Base-by-base conservation (phyloP, 2,797 vertebrate species). In the Varecia variegata region DNA sequence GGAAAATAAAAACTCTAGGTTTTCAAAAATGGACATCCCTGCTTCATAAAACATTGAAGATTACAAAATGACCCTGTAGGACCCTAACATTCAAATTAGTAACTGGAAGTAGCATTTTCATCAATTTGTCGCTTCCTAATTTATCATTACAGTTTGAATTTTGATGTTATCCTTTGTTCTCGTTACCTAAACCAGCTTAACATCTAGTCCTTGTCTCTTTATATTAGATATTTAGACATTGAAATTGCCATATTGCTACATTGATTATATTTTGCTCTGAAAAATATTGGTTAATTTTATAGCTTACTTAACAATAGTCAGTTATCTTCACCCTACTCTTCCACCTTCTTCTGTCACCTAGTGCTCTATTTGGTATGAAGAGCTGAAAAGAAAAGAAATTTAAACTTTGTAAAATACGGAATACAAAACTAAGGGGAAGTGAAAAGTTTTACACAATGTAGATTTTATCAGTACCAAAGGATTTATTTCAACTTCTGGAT, bases 401-500 rank as follows among this genome's bases (percentile, higher is more conserved):
- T 79, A 94, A 91, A 20, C 10, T 47, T 74, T 17, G 58, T 79
- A 76, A 96, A 94, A 82, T 65, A 68, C 21, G 56, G n/a, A 93
- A 84, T 74, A 90, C 83, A 87, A 92, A 58, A 70, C 18, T 35
- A 62, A 85, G 73, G 77, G 68, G 1, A 70, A 43, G 8, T 84
- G 10, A 56, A 88, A 80, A 88, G 68, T 89, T 20, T 82, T 70
- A 13, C 27, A 82, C 25, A 87, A 23, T 62, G 32, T 79, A 54
- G 56, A 79, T 67, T 86, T 94, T 84, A 77, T 95, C 38, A 56
- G 0, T 7, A 43, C 32, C 32, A 65, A 89, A 83, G 27, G 8
- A 62, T 79, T 79, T 83, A 17, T 89, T 95, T 96, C 56, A 88
- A 5, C n/a, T 86, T 95, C 40, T 50, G 30, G 18, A 35, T 89